Evolutionary conservation across 2,888 invertebrate genomes (phyloP), one percentile per base, ranked within the genome.

Genomic region (Anoncus sp.): DNA sequence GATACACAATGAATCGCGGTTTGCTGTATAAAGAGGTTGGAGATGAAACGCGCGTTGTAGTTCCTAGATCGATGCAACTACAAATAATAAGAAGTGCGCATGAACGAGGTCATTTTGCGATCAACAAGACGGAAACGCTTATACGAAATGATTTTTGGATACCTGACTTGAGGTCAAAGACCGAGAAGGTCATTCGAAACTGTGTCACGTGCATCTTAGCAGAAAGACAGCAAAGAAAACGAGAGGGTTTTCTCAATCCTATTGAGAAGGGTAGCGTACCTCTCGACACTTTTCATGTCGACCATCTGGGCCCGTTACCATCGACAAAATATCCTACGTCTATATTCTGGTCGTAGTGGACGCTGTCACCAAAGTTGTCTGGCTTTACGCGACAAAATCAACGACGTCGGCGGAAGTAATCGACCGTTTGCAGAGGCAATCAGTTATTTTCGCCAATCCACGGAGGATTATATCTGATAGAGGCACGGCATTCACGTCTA

Each of bases 361-460:
- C n/a, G n/a, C n/a, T n/a, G n/a, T n/a, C n/a, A n/a, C n/a, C n/a
- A n/a, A 82, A 77, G 88, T 86, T 67, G 78, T 81, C 0, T 88
- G 87, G 87, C 24, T 87, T 7, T 86, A 86, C 67, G 72, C 85
- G 12, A 84, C 83, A 1, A 86, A 84, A 79, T 76, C 84, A 0
- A 85, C 84, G 1, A 80, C 76, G 12, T 49, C 84, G 0, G 77
- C 79, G 22, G 89, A 92, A 66, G 86, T 85, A 0, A 57, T 91
- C 14, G 51, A 82, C 3, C 87, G 86, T 72, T 51, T 90, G 1
- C 70, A 62, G 10, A 51, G 77, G 16, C 88, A 89, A 51, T 86
- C 88, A 60, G 76, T 80, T 14, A 77, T 72, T 5, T 92, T 91
- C 83, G 91, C 90, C 9, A 90, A 90, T 77, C 90, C 90, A 9